Base-by-base conservation (phyloP, 1,140 invertebrate genomes). In the Centruroides sculpturatus region DNA sequence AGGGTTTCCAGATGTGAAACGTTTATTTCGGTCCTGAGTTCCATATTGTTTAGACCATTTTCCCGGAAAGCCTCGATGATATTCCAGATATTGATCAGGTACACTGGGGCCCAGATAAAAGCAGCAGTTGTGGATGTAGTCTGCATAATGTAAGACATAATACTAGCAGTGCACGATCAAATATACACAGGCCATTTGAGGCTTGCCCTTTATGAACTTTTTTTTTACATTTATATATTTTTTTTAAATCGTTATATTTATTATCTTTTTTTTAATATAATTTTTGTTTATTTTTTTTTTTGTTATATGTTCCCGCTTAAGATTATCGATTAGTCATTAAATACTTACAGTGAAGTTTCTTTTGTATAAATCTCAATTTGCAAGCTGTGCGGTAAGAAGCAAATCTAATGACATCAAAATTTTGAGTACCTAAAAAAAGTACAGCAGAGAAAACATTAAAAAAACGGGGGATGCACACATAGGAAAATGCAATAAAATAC, bases 11-110 rank as follows among this genome's bases (percentile, higher is more conserved):
- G 76, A 64, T 91, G 78, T 10, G 91, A 87, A n/a, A 93, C 85
- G 72, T 92, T 89, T 57, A 86, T 85, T 60, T 87, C 83, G 3
- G 88, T 85, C 68, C 97, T 92, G 59, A 96, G 59, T 52, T 64
- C 63, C 35, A 59, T 9, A 5, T 59, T 71, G 0, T 89, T 91
- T 34, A 98, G 80, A 59, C 91, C 91, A 78, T 97, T 95, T 75
- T 98, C 94, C 56, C 95, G 81, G 74, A 98, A 97, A 36, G 94
- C 90, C 78, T 99, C 95, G 67, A 98, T 98, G n/a, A 98, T 90
- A 77, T 98, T 98, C 93, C 93, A 98, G 70, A 99, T 95, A 76
- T 98, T 95, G 60, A 99, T 87, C 62, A 92, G 82, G 77, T 96
- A 87, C 72, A 98, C 92, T 96, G 36, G 13, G 46, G 41, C 23